Evolutionary conservation across 92 coral and sea anemone species (phyloP).

Genomic region (Palythoa grandiflora): DNA sequence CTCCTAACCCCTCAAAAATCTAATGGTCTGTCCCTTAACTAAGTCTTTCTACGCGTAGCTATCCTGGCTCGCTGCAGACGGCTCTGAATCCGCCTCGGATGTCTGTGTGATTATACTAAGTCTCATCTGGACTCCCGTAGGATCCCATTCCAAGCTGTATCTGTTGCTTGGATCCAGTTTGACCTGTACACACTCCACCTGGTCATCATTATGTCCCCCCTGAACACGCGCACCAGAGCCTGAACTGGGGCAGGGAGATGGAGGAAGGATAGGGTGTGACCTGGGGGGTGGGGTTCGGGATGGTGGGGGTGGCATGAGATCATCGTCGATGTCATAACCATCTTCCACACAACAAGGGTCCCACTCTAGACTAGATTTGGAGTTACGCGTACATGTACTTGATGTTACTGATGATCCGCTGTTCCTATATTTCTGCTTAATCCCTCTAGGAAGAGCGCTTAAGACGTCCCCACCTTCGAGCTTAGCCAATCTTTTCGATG

Average conservation of each 20-base stretch:
- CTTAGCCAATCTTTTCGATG: conserved; percentile 74
- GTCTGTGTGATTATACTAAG: conserved; percentile 91
- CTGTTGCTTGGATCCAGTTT: conserved; percentile 81
- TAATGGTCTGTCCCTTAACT: neutral
- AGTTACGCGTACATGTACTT: conserved; percentile 68
- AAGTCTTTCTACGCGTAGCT: conserved; percentile 24
- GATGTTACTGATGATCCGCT: conserved; percentile 83
- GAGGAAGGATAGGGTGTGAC: conserved; percentile 59
- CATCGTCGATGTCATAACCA: conserved; percentile 80
- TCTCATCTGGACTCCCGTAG: conserved; percentile 98
- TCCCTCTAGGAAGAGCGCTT: conserved; percentile 84
- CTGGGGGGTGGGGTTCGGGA: conserved; percentile 82
- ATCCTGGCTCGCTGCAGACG: conserved; percentile 41
- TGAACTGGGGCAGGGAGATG: conserved; percentile 75
- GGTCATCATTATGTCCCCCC: conserved; percentile 61
- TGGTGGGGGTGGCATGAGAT: conserved; percentile 92
- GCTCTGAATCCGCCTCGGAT: conserved; percentile 64
- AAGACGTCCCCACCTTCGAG: conserved; percentile 92
- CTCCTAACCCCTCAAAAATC: neutral
- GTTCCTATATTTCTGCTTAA: conserved; percentile 80
- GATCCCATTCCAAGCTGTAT: conserved; percentile 99
- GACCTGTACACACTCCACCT: conserved; percentile 74
- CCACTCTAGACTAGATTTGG: conserved; percentile 92
- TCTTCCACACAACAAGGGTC: conserved; percentile 86
- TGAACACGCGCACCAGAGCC: conserved; percentile 44